Evolutionary conservation across 2,888 invertebrate genomes (phyloP).

Genomic region (Drosophila gaucha): DNA sequence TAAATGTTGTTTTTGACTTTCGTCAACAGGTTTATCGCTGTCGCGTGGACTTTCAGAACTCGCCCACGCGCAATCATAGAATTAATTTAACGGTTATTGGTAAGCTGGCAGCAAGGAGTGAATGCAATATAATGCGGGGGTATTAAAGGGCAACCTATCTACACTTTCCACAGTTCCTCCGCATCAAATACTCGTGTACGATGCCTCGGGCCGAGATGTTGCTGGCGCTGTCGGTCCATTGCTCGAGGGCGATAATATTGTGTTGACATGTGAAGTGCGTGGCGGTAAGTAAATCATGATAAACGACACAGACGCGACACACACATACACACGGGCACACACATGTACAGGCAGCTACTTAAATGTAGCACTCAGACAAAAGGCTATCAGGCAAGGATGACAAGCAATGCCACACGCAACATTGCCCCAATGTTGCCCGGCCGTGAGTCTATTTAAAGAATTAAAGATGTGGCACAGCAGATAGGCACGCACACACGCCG

Average conservation of each 20-base stretch:
- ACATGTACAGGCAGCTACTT: constrained; percentile 61
- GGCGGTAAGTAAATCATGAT: constrained; percentile 89
- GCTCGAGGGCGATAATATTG: constrained; percentile 92
- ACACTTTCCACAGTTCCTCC: constrained; percentile 89
- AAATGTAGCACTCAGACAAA: constrained; percentile 80
- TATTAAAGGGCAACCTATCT: constrained; percentile 4
- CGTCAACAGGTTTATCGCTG: constrained; percentile 89
- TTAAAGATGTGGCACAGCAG: constrained; percentile 73
- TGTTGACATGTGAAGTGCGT: constrained; percentile 93
- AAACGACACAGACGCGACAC: constrained; percentile 70
- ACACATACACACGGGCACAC: constrained; percentile 15
- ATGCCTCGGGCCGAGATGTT: constrained; percentile 92
- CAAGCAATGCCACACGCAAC: constrained; percentile 61
- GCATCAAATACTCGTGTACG: constrained; percentile 93
- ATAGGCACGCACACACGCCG: constrained; percentile 57
- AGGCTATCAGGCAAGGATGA: constrained; percentile 72
- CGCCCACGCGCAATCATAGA: constrained; percentile 94
- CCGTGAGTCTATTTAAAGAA: constrained; percentile 77
- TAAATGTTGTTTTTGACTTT: constrained; percentile 15
- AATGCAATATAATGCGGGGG: constrained; percentile 46
- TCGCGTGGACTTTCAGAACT: constrained; percentile 95
- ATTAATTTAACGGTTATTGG: constrained; percentile 95
- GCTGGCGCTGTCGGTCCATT: constrained; percentile 92
- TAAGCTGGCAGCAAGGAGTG: constrained; percentile 85
- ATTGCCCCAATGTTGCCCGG: constrained; percentile 31